Percentiles rank a stretch among this genome's conserved stretches.
Evolutionary conservation across 2,888 invertebrate species (phyloP).

Genomic region (Machimus atricapillus): DNA sequence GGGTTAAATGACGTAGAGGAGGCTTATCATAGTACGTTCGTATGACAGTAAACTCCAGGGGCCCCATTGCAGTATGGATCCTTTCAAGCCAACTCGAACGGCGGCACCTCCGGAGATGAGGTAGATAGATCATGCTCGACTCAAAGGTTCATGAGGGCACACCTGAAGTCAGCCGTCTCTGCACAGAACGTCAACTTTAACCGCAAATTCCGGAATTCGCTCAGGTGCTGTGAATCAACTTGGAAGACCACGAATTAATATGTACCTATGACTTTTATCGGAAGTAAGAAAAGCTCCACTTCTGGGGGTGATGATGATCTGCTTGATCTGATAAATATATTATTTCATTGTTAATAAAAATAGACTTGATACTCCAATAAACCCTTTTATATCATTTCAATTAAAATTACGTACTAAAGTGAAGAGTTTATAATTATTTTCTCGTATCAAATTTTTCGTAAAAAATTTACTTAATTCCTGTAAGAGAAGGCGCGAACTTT

Average conservation of each 20-base stretch:
- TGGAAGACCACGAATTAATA: background rate
- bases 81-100: background rate
- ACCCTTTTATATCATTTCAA: background rate
- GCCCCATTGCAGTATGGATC: background rate
- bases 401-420: too few species aligned
- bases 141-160: background rate
- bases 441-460: too few species aligned
- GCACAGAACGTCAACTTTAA: background rate
- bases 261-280: background rate
- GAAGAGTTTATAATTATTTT: too few species aligned
- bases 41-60: background rate
- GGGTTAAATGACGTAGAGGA: conserved; percentile 10
- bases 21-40: background rate
- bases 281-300: background rate
- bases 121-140: background rate
- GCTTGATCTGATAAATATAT: background rate
- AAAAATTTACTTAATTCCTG: too few species aligned
- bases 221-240: background rate
- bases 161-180: background rate
- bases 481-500: too few species aligned
- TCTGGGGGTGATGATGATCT: background rate
- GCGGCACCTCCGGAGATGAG: background rate
- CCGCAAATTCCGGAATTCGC: background rate
- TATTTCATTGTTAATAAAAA: background rate
- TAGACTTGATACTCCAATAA: background rate